Base-by-base conservation (phyloP, 2,888 invertebrate genomes). In the Aporophyla nigra region DNA sequence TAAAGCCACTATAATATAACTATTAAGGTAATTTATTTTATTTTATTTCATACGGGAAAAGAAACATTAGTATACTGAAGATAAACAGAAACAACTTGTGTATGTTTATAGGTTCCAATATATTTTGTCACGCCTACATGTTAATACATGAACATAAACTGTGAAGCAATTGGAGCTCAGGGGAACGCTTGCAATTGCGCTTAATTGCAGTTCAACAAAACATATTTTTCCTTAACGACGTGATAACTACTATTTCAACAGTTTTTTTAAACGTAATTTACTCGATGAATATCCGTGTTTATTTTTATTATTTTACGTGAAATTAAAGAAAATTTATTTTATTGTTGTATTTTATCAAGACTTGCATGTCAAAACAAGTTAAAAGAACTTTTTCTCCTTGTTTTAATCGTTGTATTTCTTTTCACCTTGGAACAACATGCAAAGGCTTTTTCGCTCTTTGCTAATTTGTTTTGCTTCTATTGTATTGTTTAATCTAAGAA, bases 211-310 rank as follows among this genome's bases (percentile, higher is more conserved):
- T 69, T 59, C 72, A 85, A 62, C 75, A 69, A 66, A 62, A 68
- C 80, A 80, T 76, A 84, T 76, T 76, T 85, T 71, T 59, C 54
- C 12, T 73, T 85, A 76, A 85, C 76, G 85, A 85, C 51, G 70
- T 81, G 82, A 71, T 83, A 85, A 81, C 76, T 81, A 63, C 59
- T 62, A 66, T 68, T 71, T 69, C 51, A 68, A 75, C 71, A 62
- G 59, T n/a, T 56, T 80, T 67, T 76, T 69, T 68, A 61, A 12
- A 21, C 6, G 67, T 63, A 56, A 56, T 76, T 83, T 54, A 19
- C 33, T 33, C 33, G 51, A 63, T n/a, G 2, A 51, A 51, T n/a
- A 16, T 5, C 14, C 2, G 12, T 51, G 5, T 67, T 4, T 27
- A 12, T 51, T 75, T 33, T 46, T 19, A 0, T 24, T 43, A 53